phyloP scores from a whole-genome alignment of 1,140 invertebrate species.

The Penaeus indicus region DNA sequence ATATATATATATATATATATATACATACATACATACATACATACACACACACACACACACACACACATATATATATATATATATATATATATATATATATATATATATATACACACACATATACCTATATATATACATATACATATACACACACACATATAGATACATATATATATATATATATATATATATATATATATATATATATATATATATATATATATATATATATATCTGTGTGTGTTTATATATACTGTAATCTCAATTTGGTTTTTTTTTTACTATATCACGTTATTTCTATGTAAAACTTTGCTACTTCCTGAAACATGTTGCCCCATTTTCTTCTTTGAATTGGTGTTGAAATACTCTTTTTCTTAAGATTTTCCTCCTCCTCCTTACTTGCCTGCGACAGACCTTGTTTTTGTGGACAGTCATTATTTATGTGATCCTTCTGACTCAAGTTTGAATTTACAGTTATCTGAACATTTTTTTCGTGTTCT shows the following conservation, averaged over 20 bases:
- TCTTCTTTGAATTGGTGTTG: no score
- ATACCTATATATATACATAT: background rate
- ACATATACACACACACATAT: background rate
- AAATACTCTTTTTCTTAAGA: no score
- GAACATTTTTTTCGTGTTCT: no score
- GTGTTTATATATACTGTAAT: background rate
- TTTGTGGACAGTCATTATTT: no score
- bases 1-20: no score
- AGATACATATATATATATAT: background rate
- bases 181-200: background rate
- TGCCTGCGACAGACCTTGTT: no score
- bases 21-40: no score
- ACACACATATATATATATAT: background rate
- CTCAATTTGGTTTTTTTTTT: background rate
- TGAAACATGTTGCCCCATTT: no score
- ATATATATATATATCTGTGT: background rate
- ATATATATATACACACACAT: background rate
- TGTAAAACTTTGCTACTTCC: no score
- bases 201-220: background rate
- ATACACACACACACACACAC: background rate
- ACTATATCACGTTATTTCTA: background rate
- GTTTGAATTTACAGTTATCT: no score
- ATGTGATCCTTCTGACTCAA: no score
- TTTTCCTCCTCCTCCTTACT: no score
- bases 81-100: constrained; percentile 2